phyloP scores from a whole-genome alignment of 1,140 invertebrate species.

The Penaeus japonicus region DNA sequence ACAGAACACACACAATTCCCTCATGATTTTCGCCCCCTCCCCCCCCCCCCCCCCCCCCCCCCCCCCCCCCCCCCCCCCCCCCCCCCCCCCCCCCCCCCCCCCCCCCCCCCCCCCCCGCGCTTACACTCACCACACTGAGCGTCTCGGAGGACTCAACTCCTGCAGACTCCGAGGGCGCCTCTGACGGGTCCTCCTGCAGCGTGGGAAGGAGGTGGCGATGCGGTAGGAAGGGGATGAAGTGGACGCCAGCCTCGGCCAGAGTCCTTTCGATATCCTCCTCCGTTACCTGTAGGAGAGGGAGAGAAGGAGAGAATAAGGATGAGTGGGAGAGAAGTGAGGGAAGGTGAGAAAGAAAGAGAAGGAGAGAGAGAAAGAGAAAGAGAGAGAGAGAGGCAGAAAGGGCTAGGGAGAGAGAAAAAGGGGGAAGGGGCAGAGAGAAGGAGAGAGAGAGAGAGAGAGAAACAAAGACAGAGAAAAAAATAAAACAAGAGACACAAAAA shows the following conservation, averaged over 20 bases:
- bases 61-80: not conserved
- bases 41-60: not conserved
- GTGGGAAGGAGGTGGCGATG: conserved; percentile 48
- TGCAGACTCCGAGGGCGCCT: not conserved
- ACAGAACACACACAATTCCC: not conserved
- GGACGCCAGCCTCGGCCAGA: conserved; percentile 78
- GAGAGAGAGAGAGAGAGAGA: not conserved
- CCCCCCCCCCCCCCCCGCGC: not conserved
- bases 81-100: not conserved
- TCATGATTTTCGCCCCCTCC: too few species aligned
- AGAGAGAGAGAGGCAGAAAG: not conserved
- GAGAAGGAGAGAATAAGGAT: not conserved
- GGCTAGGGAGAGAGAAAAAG: not conserved
- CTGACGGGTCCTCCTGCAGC: conserved; percentile 36
- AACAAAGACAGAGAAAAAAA: not conserved
- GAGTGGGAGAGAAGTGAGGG: not conserved
- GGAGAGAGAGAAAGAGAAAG: not conserved
- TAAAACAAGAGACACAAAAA: too few species aligned
- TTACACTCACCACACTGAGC: not conserved
- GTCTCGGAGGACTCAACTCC: too few species aligned
- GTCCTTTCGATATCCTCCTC: conserved; percentile 90
- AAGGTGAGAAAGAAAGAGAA: not conserved
- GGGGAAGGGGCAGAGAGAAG: not conserved
- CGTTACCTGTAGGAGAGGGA: conserved; percentile 70
- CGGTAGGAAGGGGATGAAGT: conserved; percentile 68